Evolutionary conservation across 1,140 invertebrate species (phyloP).

Genomic region (Lepidotrigona ventralis): DNA sequence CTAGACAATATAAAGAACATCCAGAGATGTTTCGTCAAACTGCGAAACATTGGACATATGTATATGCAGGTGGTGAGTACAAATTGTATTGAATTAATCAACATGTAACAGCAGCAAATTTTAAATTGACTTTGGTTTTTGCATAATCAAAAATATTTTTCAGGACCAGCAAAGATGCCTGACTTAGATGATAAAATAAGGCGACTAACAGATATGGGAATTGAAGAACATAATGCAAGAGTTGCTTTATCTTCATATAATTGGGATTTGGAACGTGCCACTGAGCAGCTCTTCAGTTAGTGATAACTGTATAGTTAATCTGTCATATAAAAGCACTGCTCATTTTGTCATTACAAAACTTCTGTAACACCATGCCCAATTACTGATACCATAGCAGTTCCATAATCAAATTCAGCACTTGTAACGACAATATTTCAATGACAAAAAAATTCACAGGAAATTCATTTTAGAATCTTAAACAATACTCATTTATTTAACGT

Average conservation of each 20-base stretch:
- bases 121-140: neutral
- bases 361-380: conserved; percentile 51
- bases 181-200: conserved; percentile 92
- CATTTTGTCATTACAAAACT: conserved; percentile 64
- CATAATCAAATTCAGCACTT: conserved; percentile 56
- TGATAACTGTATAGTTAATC: conserved; percentile 70
- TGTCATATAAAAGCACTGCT: conserved; percentile 59
- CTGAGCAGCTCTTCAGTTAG: conserved; percentile 94
- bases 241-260: conserved; percentile 93
- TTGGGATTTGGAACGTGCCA: conserved; percentile 94
- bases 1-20: conserved; percentile 96
- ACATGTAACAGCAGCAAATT: no score
- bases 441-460: conserved; percentile 49
- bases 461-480: conserved; percentile 47
- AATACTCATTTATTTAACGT: conserved; percentile 67
- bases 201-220: conserved; percentile 92
- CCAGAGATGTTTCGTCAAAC: conserved; percentile 92
- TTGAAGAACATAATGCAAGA: conserved; percentile 90
- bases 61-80: conserved; percentile 91
- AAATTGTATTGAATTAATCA: neutral
- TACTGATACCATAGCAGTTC: conserved; percentile 62
- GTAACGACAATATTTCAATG: conserved; percentile 63
- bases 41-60: conserved; percentile 96
- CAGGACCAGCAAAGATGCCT: conserved; percentile 85
- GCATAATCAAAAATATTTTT: conserved; percentile 47